Evolutionary conservation across 1,140 invertebrate species (phyloP), one percentile per base, ranked within the genome.

Genomic region (Panagrolaimus sp.): DNA sequence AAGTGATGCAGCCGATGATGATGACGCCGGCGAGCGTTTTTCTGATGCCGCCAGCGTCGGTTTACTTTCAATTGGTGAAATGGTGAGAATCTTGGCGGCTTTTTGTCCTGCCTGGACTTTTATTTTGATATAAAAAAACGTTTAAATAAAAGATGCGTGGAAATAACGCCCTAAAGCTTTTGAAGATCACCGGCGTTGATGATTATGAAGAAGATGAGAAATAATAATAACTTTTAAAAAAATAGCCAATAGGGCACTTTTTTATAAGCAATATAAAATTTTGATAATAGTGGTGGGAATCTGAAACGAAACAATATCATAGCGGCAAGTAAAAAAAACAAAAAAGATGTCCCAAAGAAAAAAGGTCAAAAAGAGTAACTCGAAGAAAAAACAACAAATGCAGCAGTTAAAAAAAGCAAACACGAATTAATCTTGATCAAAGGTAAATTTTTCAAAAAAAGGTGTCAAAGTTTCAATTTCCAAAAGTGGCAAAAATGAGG

Each of bases 81-180:
- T 57, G 51, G 51, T 57, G 51, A 57, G 51, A 57, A 57, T 57
- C 27, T 20, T 57, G 51, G 51, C 51, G 51, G 51, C 51, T 57
- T 57, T 27, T 25, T 27, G 51, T 57, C 51, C 27, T 14, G 20
- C 51, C 51, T 9, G 27, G 51, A 27, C 51, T 25, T 20, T 11
- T 9, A n/a, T 20, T 57, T 57, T 27, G 51, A 57, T 27, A 57
- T 11, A 57, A 16, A 57, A 11, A 20, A 57, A 57, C 20, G 27
- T 57, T 57, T 20, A 57, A 57, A 14, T 11, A 23, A 27, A 57
- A 25, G 51, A 27, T 27, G 51, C 51, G 20, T 57, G 20, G 51
- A 57, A 57, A 27, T 25, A 57, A 25, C 51, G 51, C 51, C 51
- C 20, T 25, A 11, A 57, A 38, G 31, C 31, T 38, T 38, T 38